Evolutionary conservation across 1,140 invertebrate species (phyloP).

Genomic region (Drosophila melanica): DNA sequence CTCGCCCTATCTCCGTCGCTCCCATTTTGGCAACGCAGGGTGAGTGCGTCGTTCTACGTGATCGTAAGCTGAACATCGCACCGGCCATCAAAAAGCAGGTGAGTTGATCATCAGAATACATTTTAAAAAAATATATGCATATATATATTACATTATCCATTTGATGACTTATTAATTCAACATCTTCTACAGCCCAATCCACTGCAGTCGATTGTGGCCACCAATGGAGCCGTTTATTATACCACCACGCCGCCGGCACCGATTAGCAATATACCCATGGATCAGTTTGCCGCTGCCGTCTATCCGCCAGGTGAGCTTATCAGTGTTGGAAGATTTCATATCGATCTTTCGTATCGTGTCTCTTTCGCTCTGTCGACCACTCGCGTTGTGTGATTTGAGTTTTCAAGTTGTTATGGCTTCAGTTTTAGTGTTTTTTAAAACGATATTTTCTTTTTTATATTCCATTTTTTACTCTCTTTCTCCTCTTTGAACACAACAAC

Average conservation of each 20-base stretch:
- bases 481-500: constrained; percentile 42
- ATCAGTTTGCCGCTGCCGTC: constrained; percentile 83
- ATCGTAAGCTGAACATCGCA: constrained; percentile 95
- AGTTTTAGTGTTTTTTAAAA: constrained; percentile 50
- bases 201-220: constrained; percentile 80
- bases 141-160: no score
- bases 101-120: constrained; percentile 42
- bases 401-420: constrained; percentile 33
- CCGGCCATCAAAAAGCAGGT: constrained; percentile 95
- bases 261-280: constrained; percentile 84
- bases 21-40: constrained; percentile 84
- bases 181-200: constrained; percentile 55
- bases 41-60: constrained; percentile 90
- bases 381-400: constrained; percentile 12
- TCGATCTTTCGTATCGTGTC: no score
- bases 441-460: constrained; percentile 63
- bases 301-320: constrained; percentile 81
- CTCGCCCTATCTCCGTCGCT: constrained; percentile 21
- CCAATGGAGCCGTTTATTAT: constrained; percentile 84
- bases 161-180: neutral
- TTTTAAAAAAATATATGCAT: no score
- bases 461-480: constrained; percentile 64
- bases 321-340: no score
- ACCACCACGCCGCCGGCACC: constrained; percentile 83
- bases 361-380: no score